A percentile compares a stretch with the other conserved stretches of the same genome.
Conservation (phyloP, 2,113 vertebrate species). For the Vombatus ursinus region DNA sequence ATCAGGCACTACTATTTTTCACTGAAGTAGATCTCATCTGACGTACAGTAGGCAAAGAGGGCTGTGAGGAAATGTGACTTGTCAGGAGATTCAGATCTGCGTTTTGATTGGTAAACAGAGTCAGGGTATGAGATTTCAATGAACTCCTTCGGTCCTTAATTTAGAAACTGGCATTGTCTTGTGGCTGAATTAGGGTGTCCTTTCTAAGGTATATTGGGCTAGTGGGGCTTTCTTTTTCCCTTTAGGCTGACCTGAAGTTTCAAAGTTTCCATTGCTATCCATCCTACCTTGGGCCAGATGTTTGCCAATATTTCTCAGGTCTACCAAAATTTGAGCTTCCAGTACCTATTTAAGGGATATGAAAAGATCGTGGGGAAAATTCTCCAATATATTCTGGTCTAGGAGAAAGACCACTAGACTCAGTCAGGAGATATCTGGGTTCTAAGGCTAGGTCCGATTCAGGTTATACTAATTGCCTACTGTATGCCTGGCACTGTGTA, state of each 20-base stretch:
- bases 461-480: background rate
- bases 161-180: background rate
- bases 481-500: background rate
- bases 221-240: background rate
- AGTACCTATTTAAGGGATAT: background rate
- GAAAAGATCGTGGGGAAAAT: background rate
- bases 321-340: background rate
- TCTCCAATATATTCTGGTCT: background rate
- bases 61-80: background rate
- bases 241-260: background rate
- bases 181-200: background rate
- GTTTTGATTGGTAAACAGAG: background rate
- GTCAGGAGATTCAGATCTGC: background rate
- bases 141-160: background rate
- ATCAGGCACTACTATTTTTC: background rate
- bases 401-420: background rate
- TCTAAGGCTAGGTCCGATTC: background rate
- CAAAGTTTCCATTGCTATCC: background rate
- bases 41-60: rapidly evolving
- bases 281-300: background rate
- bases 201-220: background rate
- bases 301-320: background rate
- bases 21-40: background rate
- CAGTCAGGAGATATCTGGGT: background rate
- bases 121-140: background rate